Evolutionary conservation across 2,797 vertebrate genomes (phyloP), one percentile per base, ranked within the genome.

Genomic region (Mus spretus): DNA sequence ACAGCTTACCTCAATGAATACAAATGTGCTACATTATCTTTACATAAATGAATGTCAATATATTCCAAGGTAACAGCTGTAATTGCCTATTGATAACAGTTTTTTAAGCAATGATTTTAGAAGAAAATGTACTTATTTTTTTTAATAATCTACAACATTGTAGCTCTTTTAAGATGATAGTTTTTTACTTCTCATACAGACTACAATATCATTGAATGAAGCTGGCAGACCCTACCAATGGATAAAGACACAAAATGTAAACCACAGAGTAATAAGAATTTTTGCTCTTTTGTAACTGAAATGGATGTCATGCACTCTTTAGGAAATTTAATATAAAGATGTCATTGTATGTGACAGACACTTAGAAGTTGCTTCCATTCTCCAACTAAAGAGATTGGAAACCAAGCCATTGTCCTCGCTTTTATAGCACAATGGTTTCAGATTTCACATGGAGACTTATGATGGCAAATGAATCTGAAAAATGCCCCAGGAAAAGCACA

Each of bases 41-140:
- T 98, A 98, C 98, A 98, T 98, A 98, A 98, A 98, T 98, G 98
- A 98, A 98, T 98, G 96, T 97, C 98, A 98, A 78, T 98, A 98
- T 98, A 97, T 98, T 98, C 97, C 90, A 97, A 97, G 96, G 98
- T 98, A 99, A 98, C 96, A 97, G 95, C 98, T 98, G 96, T 98
- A 98, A 98, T 98, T 99, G 98, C 97, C 97, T 98, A 98, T 98
- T 98, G 98, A 98, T 99, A 98, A 98, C 96, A 98, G 98, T 98
- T 98, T 96, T 85, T 63, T 98, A 98, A 98, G 95, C 98, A 98
- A 98, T 94, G 97, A 97, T 97, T 97, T 96, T 97, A 93, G 98
- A 97, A 98, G 98, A 98, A 98, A 98, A 98, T 96, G 91, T 78
- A 98, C 97, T 98, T 97, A 93, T 97, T 98, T 98, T 98, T 98